Base-by-base conservation (phyloP, 2,113 vertebrate species). In the Helogale parvula region DNA sequence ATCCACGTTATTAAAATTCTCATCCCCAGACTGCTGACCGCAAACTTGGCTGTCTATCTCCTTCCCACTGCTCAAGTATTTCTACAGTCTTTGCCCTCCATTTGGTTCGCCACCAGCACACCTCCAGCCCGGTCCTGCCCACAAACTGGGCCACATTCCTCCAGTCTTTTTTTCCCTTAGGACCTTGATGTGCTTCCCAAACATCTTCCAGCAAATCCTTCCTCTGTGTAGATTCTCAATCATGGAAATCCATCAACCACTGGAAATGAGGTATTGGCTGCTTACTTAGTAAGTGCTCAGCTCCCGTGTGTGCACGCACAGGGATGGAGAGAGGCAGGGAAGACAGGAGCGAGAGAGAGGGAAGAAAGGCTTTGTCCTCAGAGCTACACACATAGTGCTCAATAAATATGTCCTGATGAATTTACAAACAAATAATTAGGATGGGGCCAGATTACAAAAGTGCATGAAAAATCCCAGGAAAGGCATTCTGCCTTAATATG, bases 21-120 rank as follows among this genome's bases (percentile, higher is more conserved):
- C 2, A 0, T 11, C 50, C 54, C 14, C 2, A 50, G 54, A 35
- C 2, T 2, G 29, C 52, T 41, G 77, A 57, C 57, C 19, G 2
- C 50, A 45, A 54, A 68, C 80, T 33, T 27, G 7, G 29, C 10
- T 0, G 0, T 25, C 33, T 2, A 4, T 8, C 7, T 4, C 21
- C 25, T 41, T 68, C 65, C 35, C 68, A 50, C 5, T 27, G 14
- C 21, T 60, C 60, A 15, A 16, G 31, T 4, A 29, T 3, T 2
- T 91, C 72, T 52, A 1, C 1, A 11, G 25, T 35, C 69, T 68
- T 14, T 13, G 86, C 31, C 54, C 21, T 77, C 47, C 3, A 5
- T 11, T 19, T 33, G 85, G 13, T 29, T 83, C n/a, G 0, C 63
- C 45, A 33, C 7, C 80, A 41, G 35, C 29, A 41, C 21, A 7